Conservation (phyloP, 2,888 invertebrate genomes). For the Lasioglossum marginatum region DNA sequence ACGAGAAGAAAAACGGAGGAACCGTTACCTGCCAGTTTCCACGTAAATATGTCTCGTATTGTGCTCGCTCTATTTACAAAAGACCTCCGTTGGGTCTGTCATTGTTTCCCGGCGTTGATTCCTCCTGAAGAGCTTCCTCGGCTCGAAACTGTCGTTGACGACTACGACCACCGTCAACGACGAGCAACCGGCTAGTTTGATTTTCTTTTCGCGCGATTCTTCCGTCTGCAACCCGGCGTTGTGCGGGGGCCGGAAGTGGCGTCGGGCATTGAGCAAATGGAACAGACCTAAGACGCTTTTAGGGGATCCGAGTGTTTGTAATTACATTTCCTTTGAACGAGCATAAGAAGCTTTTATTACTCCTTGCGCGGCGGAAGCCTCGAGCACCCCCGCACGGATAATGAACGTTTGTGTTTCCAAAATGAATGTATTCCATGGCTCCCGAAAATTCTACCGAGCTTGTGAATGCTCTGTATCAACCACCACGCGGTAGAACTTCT, state of each 20-base stretch:
- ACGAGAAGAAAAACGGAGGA: slow-evolving; percentile 30
- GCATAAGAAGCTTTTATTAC: slow-evolving; percentile 52
- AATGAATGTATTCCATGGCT: not conserved
- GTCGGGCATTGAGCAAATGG: slow-evolving; percentile 56
- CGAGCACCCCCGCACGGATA: not conserved
- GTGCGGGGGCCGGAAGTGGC: slow-evolving; percentile 34
- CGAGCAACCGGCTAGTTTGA: slow-evolving; percentile 52
- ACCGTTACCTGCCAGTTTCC: slow-evolving; percentile 50
- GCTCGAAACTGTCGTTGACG: not conserved
- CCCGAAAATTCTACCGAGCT: not conserved
- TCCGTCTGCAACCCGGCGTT: slow-evolving; percentile 22
- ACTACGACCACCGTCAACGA: not conserved
- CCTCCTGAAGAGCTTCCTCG: slow-evolving; percentile 35
- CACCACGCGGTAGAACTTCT: not conserved
- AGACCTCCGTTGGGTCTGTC: slow-evolving; percentile 43
- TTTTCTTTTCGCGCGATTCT: slow-evolving; percentile 66
- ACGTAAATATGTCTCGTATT: slow-evolving; percentile 64
- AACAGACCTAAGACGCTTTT: slow-evolving; percentile 45
- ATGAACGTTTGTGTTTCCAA: not conserved
- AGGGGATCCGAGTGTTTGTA: slow-evolving; percentile 44
- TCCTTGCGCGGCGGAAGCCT: not conserved
- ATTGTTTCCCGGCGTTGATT: slow-evolving; percentile 66
- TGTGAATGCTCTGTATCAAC: not conserved
- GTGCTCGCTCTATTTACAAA: slow-evolving; percentile 62
- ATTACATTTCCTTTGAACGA: slow-evolving; percentile 47